phyloP scores from a whole-genome alignment of 2,888 invertebrate genomes.

The Thymelicus lineola region DNA sequence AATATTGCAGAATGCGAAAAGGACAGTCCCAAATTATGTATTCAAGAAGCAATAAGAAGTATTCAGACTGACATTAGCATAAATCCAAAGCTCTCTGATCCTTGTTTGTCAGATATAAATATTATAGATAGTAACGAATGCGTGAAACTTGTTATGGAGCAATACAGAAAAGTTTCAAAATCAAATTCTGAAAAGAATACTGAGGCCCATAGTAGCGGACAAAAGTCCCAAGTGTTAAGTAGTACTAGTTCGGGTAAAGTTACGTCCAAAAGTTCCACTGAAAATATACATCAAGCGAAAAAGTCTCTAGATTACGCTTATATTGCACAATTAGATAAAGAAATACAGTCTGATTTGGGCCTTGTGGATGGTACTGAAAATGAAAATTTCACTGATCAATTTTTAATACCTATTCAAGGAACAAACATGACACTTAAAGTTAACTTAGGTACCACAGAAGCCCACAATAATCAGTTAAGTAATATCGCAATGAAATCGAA shows the following conservation, averaged over 20 bases:
- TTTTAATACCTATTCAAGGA: conserved; percentile 71
- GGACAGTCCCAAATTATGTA: conserved; percentile 16
- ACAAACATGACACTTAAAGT: conserved; percentile 75
- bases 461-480: conserved; percentile 30
- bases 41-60: conserved; percentile 64
- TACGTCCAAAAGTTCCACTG: conserved; percentile 21
- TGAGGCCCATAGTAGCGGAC: neutral
- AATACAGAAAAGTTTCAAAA: conserved; percentile 52
- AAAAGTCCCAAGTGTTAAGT: neutral
- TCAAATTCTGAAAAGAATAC: conserved; percentile 38
- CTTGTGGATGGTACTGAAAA: conserved; percentile 27
- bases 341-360: conserved; percentile 44
- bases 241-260: conserved; percentile 32
- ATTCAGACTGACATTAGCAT: conserved; percentile 78
- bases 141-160: conserved; percentile 59
- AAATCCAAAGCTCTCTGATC: conserved; percentile 72
- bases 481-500: conserved; percentile 39
- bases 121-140: conserved; percentile 60
- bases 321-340: conserved; percentile 43
- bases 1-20: conserved; percentile 19
- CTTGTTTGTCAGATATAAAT: conserved; percentile 67
- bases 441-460: conserved; percentile 44
- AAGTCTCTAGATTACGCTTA: neutral
- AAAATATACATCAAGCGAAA: conserved; percentile 16
- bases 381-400: conserved; percentile 52